A percentile compares a stretch with the other conserved stretches of the same genome.
phyloP scores from a whole-genome alignment of 2,888 invertebrate species.

The Troides helena region DNA sequence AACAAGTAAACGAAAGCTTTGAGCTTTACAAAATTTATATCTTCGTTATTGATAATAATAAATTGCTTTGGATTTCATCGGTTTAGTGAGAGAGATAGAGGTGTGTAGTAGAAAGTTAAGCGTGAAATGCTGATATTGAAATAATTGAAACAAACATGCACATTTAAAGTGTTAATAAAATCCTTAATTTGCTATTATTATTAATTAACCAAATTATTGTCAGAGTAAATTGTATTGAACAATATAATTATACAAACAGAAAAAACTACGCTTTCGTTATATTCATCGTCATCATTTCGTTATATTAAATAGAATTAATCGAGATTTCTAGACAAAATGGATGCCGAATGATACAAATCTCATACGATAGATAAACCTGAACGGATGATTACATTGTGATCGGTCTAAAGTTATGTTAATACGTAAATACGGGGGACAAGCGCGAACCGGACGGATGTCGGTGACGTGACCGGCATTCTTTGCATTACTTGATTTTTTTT shows the following conservation, averaged over 20 bases:
- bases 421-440: slow-evolving; percentile 25
- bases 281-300: background rate
- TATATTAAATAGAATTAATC: background rate
- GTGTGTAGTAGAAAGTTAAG: too few species aligned
- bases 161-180: too few species aligned
- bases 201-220: too few species aligned
- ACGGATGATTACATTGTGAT: slow-evolving; percentile 3
- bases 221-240: background rate
- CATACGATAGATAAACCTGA: background rate
- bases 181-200: too few species aligned
- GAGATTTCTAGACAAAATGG: background rate
- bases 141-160: too few species aligned
- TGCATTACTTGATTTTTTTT: slow-evolving; percentile 27
- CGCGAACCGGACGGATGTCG: slow-evolving; percentile 45
- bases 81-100: too few species aligned
- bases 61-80: too few species aligned
- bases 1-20: too few species aligned
- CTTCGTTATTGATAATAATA: too few species aligned
- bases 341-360: background rate
- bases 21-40: too few species aligned
- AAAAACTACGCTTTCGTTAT: background rate
- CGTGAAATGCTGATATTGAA: too few species aligned
- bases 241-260: background rate
- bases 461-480: slow-evolving; percentile 47
- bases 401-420: slow-evolving; percentile 2